phyloP scores from a whole-genome alignment of 1,140 invertebrate species.

The Leptinotarsa texana region DNA sequence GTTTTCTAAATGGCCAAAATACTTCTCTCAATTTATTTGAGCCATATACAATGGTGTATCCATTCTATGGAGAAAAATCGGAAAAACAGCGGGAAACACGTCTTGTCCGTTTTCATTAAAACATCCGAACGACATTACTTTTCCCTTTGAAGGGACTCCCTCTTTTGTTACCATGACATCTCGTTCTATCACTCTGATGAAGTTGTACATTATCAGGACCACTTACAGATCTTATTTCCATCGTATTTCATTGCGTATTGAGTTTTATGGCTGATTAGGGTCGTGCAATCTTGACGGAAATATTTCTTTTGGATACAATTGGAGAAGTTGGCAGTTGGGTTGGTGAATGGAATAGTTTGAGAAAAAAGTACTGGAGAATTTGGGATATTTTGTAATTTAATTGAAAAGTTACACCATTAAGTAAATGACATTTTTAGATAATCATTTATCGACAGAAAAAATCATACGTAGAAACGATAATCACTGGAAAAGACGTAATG shows the following conservation, averaged over 20 bases:
- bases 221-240: constrained; percentile 23
- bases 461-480: no score
- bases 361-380: no score
- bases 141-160: constrained; percentile 14
- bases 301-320: background rate
- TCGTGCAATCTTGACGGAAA: background rate
- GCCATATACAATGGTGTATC: background rate
- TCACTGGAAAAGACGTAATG: no score
- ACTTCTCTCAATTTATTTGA: no score
- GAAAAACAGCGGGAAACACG: background rate
- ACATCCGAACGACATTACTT: constrained; percentile 19
- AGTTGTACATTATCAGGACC: constrained; percentile 24
- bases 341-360: no score
- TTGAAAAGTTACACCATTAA: no score
- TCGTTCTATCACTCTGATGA: constrained; percentile 24
- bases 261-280: constrained; percentile 17
- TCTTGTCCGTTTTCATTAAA: constrained; percentile 19
- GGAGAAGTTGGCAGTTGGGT: no score
- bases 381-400: no score
- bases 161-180: constrained; percentile 24
- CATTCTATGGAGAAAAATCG: background rate
- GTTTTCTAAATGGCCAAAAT: no score
- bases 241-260: constrained; percentile 16
- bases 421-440: no score
- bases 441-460: no score